These are phyloP conservation scores for Stigmatopora nigra DNA, from an alignment of 2,113 vertebrate genomes.

Conservation along the genomic window DNA sequence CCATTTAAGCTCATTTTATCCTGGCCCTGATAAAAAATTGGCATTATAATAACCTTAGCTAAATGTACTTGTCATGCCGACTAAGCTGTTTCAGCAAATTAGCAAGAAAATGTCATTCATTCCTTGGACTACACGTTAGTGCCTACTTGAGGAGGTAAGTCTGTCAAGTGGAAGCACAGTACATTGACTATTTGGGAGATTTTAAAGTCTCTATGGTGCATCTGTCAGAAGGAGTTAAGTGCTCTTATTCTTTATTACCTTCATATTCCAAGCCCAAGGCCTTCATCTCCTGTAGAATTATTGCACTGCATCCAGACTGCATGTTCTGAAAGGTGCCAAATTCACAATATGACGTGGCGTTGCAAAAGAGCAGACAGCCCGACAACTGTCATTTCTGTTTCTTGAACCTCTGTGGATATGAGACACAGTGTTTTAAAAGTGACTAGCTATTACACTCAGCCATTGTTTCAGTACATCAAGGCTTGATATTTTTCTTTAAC, in stretches of 20 bases:
- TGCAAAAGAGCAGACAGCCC: background rate
- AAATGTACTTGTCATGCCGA: background rate
- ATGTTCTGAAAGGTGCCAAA: background rate
- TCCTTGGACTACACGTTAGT: background rate
- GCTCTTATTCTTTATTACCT: background rate
- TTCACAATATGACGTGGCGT: background rate
- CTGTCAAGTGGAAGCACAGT: background rate
- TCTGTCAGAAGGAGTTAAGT: background rate
- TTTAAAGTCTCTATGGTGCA: background rate
- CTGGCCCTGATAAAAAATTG: no score
- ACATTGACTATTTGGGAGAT: background rate
- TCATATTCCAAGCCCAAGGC: background rate
- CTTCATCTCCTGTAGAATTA: background rate
- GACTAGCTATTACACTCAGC: background rate
- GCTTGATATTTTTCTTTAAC: slow-evolving; percentile 3
- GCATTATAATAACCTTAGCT: background rate
- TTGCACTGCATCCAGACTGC: background rate
- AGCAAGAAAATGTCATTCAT: background rate
- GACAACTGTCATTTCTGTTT: slow-evolving; percentile 1
- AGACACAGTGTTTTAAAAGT: background rate
- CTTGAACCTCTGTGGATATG: background rate
- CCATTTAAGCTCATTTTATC: no score
- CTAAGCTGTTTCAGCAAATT: background rate
- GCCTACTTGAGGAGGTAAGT: background rate
- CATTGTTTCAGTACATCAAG: background rate